These are phyloP conservation scores for Procavia capensis DNA, from an alignment of 2,113 vertebrate species.

Conservation along the genomic window DNA sequence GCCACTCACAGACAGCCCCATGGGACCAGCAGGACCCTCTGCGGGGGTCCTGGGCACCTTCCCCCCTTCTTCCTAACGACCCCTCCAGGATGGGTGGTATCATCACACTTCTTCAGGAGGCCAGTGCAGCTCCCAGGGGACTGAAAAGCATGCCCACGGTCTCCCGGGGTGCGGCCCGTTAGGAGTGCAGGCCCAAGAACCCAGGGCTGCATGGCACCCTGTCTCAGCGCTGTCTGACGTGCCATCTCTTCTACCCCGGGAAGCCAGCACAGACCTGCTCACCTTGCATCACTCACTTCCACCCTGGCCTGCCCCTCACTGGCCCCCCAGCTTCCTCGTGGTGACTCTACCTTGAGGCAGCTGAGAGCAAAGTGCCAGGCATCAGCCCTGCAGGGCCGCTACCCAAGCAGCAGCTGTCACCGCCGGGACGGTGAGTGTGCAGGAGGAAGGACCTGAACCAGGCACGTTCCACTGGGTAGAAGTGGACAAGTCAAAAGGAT, in stretches of 20 bases:
- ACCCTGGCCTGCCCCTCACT: too few species aligned
- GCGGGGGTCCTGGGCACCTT: not conserved
- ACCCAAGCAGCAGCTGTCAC: not conserved
- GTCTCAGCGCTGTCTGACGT: not conserved
- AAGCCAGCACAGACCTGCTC: not conserved
- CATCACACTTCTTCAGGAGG: not conserved
- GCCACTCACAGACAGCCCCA: too few species aligned
- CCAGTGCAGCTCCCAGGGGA: not conserved
- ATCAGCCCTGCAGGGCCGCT: not conserved
- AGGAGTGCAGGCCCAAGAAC: not conserved
- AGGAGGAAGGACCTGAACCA: not conserved
- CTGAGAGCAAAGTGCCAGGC: not conserved
- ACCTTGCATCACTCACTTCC: not conserved
- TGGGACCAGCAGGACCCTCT: not conserved
- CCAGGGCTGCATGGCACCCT: too few species aligned
- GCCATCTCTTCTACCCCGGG: not conserved
- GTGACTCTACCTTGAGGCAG: not conserved
- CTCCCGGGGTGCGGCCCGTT: not conserved
- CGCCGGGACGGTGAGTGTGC: not conserved
- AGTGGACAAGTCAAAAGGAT: not conserved
- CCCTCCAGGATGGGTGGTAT: not conserved
- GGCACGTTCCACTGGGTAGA: not conserved
- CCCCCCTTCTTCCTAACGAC: not conserved
- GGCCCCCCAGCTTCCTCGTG: not conserved
- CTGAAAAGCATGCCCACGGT: not conserved